Conservation (phyloP, 1,140 invertebrate species). For the Coenobita brevimanus region DNA sequence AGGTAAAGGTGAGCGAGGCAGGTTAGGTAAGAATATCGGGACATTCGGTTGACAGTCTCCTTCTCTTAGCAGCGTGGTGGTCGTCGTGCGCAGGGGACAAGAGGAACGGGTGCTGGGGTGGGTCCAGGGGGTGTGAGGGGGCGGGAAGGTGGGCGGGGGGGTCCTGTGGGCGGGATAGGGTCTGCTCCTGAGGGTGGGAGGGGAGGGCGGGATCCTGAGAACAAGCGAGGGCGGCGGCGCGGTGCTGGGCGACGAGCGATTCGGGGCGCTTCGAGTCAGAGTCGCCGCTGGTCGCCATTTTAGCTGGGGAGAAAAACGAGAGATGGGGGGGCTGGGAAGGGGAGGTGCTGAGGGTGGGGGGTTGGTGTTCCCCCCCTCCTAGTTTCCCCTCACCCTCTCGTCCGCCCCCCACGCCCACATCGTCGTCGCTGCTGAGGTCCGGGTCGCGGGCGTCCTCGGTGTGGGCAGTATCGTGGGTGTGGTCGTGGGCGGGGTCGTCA, state of each 20-base stretch:
- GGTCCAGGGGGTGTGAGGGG: background rate
- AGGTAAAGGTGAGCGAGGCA: no score
- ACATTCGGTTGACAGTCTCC: constrained; percentile 41
- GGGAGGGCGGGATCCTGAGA: background rate
- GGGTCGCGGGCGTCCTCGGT: constrained; percentile 51
- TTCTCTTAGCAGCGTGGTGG: constrained; percentile 48
- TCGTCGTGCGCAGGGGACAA: constrained; percentile 44
- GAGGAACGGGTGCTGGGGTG: constrained; percentile 22
- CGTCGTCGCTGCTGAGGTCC: constrained; percentile 55
- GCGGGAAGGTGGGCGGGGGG: background rate
- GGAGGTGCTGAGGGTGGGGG: background rate
- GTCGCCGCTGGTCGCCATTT: constrained; percentile 35
- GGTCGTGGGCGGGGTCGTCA: constrained; percentile 76
- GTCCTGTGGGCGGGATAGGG: background rate
- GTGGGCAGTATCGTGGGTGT: background rate
- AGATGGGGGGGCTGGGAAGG: background rate
- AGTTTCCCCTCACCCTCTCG: background rate
- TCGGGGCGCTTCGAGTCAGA: background rate
- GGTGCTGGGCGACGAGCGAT: background rate
- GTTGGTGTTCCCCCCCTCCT: background rate
- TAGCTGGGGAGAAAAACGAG: constrained; percentile 33
- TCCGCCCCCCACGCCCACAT: background rate
- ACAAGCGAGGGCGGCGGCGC: constrained; percentile 5
- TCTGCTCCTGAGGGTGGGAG: background rate
- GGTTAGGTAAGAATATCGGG: constrained; percentile 22